These are phyloP conservation scores for Aethina tumida DNA, from an alignment of 1,140 invertebrate genomes.

Conservation along the genomic window DNA sequence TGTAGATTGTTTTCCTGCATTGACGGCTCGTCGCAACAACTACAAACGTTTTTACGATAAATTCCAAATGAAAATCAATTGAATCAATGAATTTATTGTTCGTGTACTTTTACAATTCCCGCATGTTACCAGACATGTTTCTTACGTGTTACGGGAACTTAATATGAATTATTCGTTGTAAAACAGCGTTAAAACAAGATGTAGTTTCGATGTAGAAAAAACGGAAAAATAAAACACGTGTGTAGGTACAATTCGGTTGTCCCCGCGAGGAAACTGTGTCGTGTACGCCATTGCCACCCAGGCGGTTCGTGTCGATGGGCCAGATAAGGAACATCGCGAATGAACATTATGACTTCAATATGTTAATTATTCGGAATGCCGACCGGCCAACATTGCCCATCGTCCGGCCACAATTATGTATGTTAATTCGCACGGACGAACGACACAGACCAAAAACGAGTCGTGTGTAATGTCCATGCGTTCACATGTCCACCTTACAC, in stretches of 20 bases:
- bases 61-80: too few species aligned
- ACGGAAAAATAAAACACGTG: neutral
- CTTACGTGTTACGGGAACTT: too few species aligned
- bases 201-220: conserved; percentile 1
- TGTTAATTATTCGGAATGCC: conserved; percentile 22
- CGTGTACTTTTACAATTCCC: too few species aligned
- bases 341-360: conserved; percentile 29
- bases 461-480: conserved; percentile 18
- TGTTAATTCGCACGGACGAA: conserved; percentile 24
- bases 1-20: too few species aligned
- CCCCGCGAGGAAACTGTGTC: too few species aligned
- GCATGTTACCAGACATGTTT: too few species aligned
- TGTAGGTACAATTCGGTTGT: too few species aligned
- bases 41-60: too few species aligned
- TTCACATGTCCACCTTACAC: conserved; percentile 12
- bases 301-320: conserved; percentile 22
- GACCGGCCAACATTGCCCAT: conserved; percentile 15
- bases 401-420: conserved; percentile 27
- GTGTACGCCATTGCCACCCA: conserved; percentile 13
- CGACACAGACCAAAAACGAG: too few species aligned
- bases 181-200: neutral
- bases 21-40: too few species aligned
- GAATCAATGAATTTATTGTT: too few species aligned
- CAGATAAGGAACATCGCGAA: conserved; percentile 25
- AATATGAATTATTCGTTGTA: conserved; percentile 6